phyloP scores from a whole-genome alignment of 2,113 vertebrate genomes.

The Crotalus helleri region DNA sequence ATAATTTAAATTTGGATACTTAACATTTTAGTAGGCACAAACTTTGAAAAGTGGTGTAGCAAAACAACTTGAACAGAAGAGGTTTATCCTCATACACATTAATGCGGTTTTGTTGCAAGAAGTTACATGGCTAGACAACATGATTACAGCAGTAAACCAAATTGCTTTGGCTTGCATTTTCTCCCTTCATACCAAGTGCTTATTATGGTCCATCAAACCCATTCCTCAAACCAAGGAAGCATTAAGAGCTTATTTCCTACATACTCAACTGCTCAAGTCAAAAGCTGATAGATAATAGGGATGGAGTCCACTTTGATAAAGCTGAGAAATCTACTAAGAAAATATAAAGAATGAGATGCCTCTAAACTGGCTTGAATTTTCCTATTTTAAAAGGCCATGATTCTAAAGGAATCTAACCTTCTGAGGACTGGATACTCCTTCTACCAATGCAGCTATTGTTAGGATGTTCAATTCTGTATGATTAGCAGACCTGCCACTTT shows the following conservation, averaged over 20 bases:
- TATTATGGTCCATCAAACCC: rapidly evolving
- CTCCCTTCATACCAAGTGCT: neutral
- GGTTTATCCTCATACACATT: neutral
- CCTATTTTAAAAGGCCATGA: neutral
- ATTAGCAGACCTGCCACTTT: neutral
- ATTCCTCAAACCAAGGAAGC: neutral
- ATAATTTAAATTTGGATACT: neutral
- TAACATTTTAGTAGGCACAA: conserved; percentile 32
- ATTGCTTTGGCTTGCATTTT: neutral
- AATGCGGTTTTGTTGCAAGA: neutral
- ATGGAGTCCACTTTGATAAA: neutral
- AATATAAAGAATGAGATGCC: neutral
- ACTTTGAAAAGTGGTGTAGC: neutral
- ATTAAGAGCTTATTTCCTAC: rapidly evolving
- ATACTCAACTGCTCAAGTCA: neutral
- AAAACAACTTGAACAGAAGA: rapidly evolving
- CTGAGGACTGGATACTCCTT: too few relatives aligned
- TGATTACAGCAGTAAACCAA: neutral
- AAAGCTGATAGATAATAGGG: neutral
- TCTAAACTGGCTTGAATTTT: neutral
- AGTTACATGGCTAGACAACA: rapidly evolving
- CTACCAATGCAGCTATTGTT: neutral
- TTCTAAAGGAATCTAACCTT: neutral
- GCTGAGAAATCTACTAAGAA: neutral
- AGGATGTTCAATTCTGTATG: neutral